A percentile compares a stretch with the other conserved stretches of the same genome.
Evolutionary conservation across 2,113 vertebrate genomes (phyloP).

Genomic region (Sphaerodactylus townsendi): DNA sequence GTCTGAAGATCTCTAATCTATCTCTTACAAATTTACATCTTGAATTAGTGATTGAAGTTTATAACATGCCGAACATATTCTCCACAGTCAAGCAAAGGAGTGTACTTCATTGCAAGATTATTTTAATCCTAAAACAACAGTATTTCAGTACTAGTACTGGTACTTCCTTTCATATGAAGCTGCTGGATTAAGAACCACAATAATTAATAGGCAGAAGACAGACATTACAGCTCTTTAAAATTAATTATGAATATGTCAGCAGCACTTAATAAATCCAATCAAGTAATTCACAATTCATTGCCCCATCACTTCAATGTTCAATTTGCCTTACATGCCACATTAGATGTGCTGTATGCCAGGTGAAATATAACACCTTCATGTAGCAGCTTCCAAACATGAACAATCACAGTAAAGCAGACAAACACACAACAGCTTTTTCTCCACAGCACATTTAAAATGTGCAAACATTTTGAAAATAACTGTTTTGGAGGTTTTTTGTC

Average conservation of each 20-base stretch:
- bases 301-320: background rate
- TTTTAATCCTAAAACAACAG: too few species aligned
- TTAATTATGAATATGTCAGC: background rate
- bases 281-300: background rate
- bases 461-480: too few species aligned
- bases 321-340: background rate
- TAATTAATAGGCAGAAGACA: background rate
- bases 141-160: too few species aligned
- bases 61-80: too few species aligned
- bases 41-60: too few species aligned
- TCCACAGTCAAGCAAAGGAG: too few species aligned
- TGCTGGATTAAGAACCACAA: background rate
- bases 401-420: background rate
- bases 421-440: background rate
- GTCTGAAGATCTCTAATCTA: too few species aligned
- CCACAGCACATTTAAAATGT: too few species aligned
- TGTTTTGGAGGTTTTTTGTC: too few species aligned
- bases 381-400: background rate
- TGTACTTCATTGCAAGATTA: too few species aligned
- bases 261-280: background rate
- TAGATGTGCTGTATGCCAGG: background rate
- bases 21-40: too few species aligned
- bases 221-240: background rate
- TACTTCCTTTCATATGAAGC: too few species aligned
- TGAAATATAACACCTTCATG: background rate